phyloP scores from a whole-genome alignment of 2,888 invertebrate genomes.

The Notodonta ziczac region DNA sequence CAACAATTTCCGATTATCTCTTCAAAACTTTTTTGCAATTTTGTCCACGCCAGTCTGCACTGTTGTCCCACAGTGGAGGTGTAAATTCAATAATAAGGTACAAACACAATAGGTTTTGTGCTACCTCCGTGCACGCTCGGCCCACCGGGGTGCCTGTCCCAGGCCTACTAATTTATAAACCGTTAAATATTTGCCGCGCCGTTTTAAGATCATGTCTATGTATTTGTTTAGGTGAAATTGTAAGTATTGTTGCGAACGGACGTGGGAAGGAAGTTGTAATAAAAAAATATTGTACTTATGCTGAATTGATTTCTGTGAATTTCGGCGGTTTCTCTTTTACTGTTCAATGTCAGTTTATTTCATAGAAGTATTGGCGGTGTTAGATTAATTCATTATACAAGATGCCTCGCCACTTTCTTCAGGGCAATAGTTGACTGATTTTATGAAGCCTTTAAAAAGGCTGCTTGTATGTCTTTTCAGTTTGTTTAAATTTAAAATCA shows the following conservation, averaged over 20 bases:
- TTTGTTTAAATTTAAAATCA: too few relatives aligned
- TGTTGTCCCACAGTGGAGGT: constrained; percentile 59
- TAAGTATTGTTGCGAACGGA: constrained; percentile 59
- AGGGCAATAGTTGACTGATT: too few relatives aligned
- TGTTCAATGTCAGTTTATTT: constrained; percentile 12
- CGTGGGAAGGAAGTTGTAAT: constrained; percentile 65
- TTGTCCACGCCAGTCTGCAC: constrained; percentile 38
- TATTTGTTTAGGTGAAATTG: constrained; percentile 74
- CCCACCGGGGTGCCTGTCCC: constrained; percentile 54
- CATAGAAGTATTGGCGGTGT: constrained; percentile 1
- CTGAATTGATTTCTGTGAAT: constrained; percentile 61
- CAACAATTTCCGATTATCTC: constrained; percentile 46
- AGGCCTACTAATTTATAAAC: constrained; percentile 59
- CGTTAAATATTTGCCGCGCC: constrained; percentile 67
- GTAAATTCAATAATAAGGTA: constrained; percentile 71
- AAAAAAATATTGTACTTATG: constrained; percentile 42
- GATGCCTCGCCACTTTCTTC: background rate
- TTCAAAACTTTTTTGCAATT: constrained; percentile 45
- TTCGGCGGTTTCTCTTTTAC: constrained; percentile 64
- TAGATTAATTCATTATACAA: background rate
- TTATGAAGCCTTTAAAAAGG: too few relatives aligned
- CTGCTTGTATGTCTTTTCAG: too few relatives aligned
- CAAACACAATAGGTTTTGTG: constrained; percentile 55
- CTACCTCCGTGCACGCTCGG: constrained; percentile 30
- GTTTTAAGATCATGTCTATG: constrained; percentile 56